Evolutionary conservation across 2,113 vertebrate species (phyloP).

Genomic region (Scalopus aquaticus): DNA sequence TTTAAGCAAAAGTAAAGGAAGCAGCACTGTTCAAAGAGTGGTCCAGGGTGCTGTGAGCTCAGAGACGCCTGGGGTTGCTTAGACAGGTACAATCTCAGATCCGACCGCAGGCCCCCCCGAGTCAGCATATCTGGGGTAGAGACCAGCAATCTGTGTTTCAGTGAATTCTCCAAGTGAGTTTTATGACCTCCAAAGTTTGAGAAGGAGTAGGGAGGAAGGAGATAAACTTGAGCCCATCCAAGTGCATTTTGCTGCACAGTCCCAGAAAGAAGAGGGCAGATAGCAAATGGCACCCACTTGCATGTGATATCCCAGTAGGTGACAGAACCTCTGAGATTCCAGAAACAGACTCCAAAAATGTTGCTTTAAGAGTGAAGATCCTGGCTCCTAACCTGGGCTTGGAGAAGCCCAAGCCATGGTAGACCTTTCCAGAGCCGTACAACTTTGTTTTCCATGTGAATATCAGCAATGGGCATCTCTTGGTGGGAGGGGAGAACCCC

Average conservation of each 20-base stretch:
- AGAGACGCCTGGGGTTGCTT: neutral
- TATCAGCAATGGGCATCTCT: neutral
- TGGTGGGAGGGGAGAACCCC: too few relatives aligned
- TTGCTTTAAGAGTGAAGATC: neutral
- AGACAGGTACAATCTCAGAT: neutral
- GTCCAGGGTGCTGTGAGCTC: neutral
- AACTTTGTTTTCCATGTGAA: neutral
- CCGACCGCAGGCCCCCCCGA: neutral
- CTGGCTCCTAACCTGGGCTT: neutral
- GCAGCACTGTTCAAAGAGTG: neutral
- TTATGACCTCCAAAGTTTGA: neutral
- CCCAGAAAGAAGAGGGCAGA: neutral
- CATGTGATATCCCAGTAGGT: too few relatives aligned
- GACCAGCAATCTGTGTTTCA: neutral
- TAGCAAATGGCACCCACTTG: neutral
- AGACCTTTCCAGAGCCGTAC: neutral
- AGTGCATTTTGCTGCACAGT: neutral
- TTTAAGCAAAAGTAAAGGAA: neutral
- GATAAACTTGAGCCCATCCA: neutral
- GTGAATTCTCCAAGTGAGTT: neutral
- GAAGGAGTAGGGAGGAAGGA: neutral
- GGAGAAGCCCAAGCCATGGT: neutral
- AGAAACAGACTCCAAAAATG: neutral
- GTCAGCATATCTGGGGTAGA: neutral
- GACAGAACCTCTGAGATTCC: neutral